phyloP scores from a whole-genome alignment of 1,140 invertebrate species.

The Sarcophaga peregrina region DNA sequence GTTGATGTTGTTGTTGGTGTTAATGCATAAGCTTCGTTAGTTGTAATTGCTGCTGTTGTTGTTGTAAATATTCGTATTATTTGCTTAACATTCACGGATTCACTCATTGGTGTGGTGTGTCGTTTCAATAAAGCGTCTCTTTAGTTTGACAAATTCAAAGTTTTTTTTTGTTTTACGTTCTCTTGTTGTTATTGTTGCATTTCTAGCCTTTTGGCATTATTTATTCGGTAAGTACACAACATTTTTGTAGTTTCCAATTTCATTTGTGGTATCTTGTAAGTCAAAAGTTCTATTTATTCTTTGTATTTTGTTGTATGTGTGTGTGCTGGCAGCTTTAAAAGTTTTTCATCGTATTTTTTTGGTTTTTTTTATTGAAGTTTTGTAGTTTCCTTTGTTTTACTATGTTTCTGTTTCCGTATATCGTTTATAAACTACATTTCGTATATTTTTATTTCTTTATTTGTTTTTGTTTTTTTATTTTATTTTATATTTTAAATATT shows the following conservation, averaged over 20 bases:
- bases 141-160: not conserved
- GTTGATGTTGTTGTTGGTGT: not conserved
- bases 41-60: slow-evolving; percentile 1
- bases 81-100: slow-evolving; percentile 38
- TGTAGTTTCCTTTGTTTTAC: not conserved
- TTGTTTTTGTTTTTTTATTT: slow-evolving; percentile 10
- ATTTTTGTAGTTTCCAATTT: not conserved
- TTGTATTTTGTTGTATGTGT: not conserved
- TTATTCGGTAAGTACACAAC: no score
- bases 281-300: not conserved
- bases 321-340: not conserved
- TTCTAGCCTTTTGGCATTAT: no score
- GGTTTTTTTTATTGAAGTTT: not conserved
- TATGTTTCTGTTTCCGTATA: not conserved
- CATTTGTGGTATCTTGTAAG: not conserved
- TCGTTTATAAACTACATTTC: no score
- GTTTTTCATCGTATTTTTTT: not conserved
- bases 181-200: no score
- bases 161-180: not conserved
- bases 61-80: slow-evolving; percentile 20
- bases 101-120: slow-evolving; percentile 38
- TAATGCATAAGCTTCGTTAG: not conserved
- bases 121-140: not conserved
- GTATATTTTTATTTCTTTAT: no score
- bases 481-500: no score